phyloP scores from a whole-genome alignment of 1,140 invertebrate species.

The Hyles vespertilio region DNA sequence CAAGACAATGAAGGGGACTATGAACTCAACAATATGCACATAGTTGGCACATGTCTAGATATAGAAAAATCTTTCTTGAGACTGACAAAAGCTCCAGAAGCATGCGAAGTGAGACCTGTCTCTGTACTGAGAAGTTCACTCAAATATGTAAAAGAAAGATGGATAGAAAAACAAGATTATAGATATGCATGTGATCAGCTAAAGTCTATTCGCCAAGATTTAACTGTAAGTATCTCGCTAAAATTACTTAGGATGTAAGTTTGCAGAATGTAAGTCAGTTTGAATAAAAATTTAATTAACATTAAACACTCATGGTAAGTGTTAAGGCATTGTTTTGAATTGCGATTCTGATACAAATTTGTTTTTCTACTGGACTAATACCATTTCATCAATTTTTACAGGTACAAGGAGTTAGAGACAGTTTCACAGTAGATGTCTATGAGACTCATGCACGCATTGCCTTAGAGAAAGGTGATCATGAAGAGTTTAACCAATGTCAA shows the following conservation, averaged over 20 bases:
- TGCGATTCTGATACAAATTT: too few relatives aligned
- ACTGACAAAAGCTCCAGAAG: constrained; percentile 95
- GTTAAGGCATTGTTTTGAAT: too few relatives aligned
- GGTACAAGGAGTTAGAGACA: constrained; percentile 96
- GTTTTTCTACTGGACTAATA: too few relatives aligned
- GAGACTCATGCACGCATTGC: constrained; percentile 98
- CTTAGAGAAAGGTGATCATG: constrained; percentile 97
- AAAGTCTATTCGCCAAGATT: constrained; percentile 98
- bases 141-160: constrained; percentile 92
- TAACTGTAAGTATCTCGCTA: constrained; percentile 85
- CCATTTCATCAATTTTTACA: constrained; percentile 40
- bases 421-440: constrained; percentile 97
- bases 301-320: too few relatives aligned
- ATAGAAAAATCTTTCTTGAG: constrained; percentile 96
- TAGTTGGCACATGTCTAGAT: constrained; percentile 94
- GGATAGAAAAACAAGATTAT: constrained; percentile 94
- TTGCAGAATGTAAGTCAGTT: too few relatives aligned
- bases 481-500: constrained; percentile 99
- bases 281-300: too few relatives aligned
- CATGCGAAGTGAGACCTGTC: constrained; percentile 92
- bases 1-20: constrained; percentile 81
- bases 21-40: constrained; percentile 89
- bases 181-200: constrained; percentile 98
- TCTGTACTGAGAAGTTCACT: constrained; percentile 90
- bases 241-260: too few relatives aligned